Percentiles rank a stretch among this genome's conserved stretches.
Evolutionary conservation across 2,888 invertebrate species (phyloP).

Genomic region (Bombylius discolor): DNA sequence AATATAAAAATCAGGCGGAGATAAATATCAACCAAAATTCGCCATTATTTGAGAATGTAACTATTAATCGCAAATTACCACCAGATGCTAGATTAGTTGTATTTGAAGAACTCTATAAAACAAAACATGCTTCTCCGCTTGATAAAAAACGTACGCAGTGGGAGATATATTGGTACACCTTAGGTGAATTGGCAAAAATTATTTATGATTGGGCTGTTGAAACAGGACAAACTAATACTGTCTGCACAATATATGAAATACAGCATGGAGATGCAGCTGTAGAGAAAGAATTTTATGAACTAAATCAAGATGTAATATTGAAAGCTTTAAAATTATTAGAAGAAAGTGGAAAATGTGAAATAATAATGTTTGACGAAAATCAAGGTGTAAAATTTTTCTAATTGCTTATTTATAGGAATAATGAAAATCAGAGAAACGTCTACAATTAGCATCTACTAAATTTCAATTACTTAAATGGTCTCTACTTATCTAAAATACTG

Average conservation of each 20-base stretch:
- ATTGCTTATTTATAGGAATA: conserved; percentile 12
- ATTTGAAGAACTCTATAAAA: conserved; percentile 62
- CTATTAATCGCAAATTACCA: conserved; percentile 71
- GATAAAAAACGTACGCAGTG: conserved; percentile 76
- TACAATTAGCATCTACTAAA: no score
- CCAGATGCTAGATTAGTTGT: conserved; percentile 60
- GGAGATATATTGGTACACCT: conserved; percentile 87
- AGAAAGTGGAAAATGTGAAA: conserved; percentile 69
- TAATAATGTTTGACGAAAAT: conserved; percentile 75
- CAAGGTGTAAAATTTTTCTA: conserved; percentile 96
- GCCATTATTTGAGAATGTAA: conserved; percentile 70
- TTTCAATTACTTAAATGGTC: no score
- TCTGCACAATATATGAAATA: conserved; percentile 88
- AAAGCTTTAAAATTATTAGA: conserved; percentile 69
- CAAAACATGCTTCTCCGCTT: conserved; percentile 67
- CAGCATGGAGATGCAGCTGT: conserved; percentile 68
- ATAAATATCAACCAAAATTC: conserved; percentile 73
- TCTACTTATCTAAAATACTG: no score
- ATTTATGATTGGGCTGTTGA: conserved; percentile 71
- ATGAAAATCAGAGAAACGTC: no score
- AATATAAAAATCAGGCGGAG: conserved; percentile 57
- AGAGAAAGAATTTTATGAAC: conserved; percentile 72
- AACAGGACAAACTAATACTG: conserved; percentile 72
- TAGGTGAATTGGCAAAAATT: conserved; percentile 88
- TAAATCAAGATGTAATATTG: conserved; percentile 69